These are phyloP conservation scores for Neodon shergylaensis DNA, from an alignment of 2,113 vertebrate species.

Conservation along the genomic window DNA sequence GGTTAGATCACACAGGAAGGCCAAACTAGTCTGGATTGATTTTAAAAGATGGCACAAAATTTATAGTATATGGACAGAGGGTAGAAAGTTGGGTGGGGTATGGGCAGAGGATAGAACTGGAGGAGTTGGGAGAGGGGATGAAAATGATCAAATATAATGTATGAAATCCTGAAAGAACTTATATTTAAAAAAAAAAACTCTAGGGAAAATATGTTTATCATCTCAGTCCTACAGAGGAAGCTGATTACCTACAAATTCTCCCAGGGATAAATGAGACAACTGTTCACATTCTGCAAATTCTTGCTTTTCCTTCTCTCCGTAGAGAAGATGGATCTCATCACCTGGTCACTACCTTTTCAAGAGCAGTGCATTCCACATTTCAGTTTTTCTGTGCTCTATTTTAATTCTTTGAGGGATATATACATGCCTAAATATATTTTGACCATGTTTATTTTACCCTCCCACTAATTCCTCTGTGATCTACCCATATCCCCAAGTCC, in stretches of 20 bases:
- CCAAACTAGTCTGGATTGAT: background rate
- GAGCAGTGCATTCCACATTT: background rate
- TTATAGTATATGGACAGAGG: background rate
- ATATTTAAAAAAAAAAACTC: background rate
- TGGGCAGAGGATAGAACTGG: background rate
- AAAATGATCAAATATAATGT: background rate
- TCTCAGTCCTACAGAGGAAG: background rate
- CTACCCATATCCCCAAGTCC: no score
- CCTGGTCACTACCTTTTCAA: background rate
- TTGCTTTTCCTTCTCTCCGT: background rate
- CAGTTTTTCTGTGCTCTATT: background rate
- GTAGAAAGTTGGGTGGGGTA: background rate
- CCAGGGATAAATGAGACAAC: background rate
- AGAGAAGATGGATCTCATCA: background rate
- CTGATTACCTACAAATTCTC: background rate
- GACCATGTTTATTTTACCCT: background rate
- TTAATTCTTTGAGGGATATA: background rate
- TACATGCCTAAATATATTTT: background rate
- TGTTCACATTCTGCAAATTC: background rate
- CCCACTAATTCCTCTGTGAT: background rate
- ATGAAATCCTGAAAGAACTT: background rate
- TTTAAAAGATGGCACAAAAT: background rate
- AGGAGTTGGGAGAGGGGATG: no score
- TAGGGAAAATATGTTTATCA: background rate
- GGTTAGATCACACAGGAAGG: background rate